Evolutionary conservation across 1,140 invertebrate genomes (phyloP), one percentile per base, ranked within the genome.

Genomic region (Lepeophtheirus salmonis): DNA sequence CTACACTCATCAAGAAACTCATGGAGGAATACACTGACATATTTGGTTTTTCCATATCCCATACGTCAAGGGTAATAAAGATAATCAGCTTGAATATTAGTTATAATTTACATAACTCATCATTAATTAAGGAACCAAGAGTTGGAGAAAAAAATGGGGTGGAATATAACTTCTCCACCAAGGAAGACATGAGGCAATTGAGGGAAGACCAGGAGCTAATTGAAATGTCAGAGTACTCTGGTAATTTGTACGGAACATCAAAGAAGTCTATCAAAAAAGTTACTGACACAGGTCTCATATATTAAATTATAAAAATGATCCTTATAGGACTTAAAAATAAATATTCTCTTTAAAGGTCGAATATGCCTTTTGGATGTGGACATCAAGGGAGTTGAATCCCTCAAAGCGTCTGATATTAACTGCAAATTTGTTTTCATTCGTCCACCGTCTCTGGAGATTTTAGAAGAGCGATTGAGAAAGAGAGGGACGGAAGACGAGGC

Each of bases 301-400:
- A 62, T 53, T 2, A 2, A 10, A 20, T n/a, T n/a, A n/a, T n/a
- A n/a, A n/a, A n/a, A n/a, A n/a, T n/a, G n/a, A n/a, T n/a, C n/a
- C n/a, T n/a, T 10, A 10, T 41, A 41, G 56, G 30, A 61, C 13
- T 6, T 25, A 49, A 14, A 61, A 62, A 41, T 13, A 21, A n/a
- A n/a, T n/a, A n/a, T 21, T 13, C 16, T 54, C 17, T 3, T 16
- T 24, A 2, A 20, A 74, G 91, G 90, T 1, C 85, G 84, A 70
- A 81, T 96, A 17, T 97, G 91, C 69, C 81, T 97, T 30, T 70
- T 99, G 59, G 95, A 98, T 68, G 89, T 99, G 66, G 95, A 98
- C 64, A 81, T 90, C 25, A 84, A 97, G 76, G 95, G 95, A 25
- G 94, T 98, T 0, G 86, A 87, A 66, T 86, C 84, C 71, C 82